Base-by-base conservation (phyloP, 2,113 vertebrate species). In the Galeopterus variegatus region DNA sequence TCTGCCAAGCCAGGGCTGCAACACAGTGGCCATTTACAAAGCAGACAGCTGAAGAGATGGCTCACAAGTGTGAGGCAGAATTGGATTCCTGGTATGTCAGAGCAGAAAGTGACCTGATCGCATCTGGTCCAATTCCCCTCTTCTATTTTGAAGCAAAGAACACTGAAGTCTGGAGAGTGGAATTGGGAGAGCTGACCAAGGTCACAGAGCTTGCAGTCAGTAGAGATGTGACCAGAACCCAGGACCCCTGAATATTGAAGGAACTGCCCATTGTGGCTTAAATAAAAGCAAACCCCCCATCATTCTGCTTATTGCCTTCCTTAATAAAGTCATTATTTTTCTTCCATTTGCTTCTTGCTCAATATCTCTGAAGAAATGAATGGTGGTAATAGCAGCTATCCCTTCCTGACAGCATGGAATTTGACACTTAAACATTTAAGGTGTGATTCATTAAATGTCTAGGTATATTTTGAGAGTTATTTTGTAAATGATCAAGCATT, bases 1-100 rank as follows among this genome's bases (percentile, higher is more conserved):
- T 81, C 84, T 96, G 86, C 69, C 60, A 62, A 72, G 75, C 21
- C 0, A 11, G 88, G 87, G 60, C 70, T 0, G 0, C 62, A 67
- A 82, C 96, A 93, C 24, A 31, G n/a, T 0, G 5, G 87, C 94
- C 97, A 98, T 98, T 97, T 93, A 80, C 97, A 97, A 97, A 91
- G 45, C 0, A 8, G 93, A 95, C 89, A 97, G 84, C 83, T 81
- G 84, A 93, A 93, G 96, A 93, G 26, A 56, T 45, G 85, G 72
- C 69, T 87, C 1, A 0, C 36, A 60, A 73, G 13, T 9, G 19
- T 58, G 58, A n/a, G 2, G 6, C 1, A 41, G 28, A 58, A 31
- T 90, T 3, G 3, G 45, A 62, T 31, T 83, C 31, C 36, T 58
- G 6, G 14, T 23, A 12, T 15, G 8, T 58, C 21, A 14, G 15